Base-by-base conservation (phyloP, 35 echinoderm and acorn worm species). In the Strongylocentrotus purpuratus region DNA sequence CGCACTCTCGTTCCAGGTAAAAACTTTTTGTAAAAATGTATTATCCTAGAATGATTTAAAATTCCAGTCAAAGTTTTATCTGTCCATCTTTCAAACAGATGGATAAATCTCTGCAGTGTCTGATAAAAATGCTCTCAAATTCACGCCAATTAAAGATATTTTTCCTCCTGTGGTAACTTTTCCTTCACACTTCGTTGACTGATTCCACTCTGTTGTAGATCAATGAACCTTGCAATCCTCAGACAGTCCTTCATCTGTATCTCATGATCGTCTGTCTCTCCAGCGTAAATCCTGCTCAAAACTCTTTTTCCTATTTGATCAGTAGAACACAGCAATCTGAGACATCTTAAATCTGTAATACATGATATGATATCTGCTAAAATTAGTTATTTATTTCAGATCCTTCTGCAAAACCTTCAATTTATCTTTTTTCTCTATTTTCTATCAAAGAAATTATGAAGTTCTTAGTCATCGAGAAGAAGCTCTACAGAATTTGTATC, bases 1-100 rank as follows among this genome's bases (percentile, higher is more conserved):
- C 91, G 2, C 91, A 93, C 91, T 46, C 31, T n/a, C 45, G 91
- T 25, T 93, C 91, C 17, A 93, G 91, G 91, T 93, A 89, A 89
- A 78, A 28, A 5, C 20, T 78, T 22, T 71, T 71, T 71, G 61
- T 71, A 71, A 28, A n/a, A 55, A 55, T 55, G 5, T 55, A 55
- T 55, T 15, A 13, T 55, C 9, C 50, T 11, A 55, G 50, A 15
- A 11, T 41, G 35, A 41, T 55, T 10, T 15, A 12, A 15, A 55
- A 55, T 55, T 55, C 50, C 50, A 55, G 9, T 55, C 15, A 15
- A 15, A 55, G 11, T 55, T 55, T n/a, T 12, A 15, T 9, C 28
- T 78, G 7, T 78, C 65, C 7, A 28, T 78, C 20, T n/a, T n/a
- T n/a, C 65, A 1, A n/a, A 28, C 8, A 28, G 6, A 5, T 78